These are phyloP conservation scores for Riparia riparia DNA, from an alignment of 2,113 vertebrate species.

Conservation along the genomic window DNA sequence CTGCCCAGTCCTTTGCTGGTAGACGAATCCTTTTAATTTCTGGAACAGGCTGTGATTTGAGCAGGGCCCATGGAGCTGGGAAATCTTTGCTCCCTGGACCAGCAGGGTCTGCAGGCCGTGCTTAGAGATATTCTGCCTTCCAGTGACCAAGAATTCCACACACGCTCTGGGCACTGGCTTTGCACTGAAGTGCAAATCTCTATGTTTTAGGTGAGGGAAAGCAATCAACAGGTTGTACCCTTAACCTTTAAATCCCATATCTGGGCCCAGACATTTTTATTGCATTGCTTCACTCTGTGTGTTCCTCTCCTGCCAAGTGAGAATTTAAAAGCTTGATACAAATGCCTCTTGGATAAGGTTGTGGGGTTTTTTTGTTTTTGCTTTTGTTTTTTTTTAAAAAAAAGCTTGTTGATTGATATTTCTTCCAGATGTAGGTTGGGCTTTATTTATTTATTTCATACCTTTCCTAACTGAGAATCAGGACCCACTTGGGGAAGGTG, in stretches of 20 bases:
- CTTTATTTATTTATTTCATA: slow-evolving; percentile 10
- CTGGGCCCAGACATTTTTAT: slow-evolving; percentile 20
- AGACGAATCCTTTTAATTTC: background rate
- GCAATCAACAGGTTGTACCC: slow-evolving; percentile 36
- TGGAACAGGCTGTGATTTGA: background rate
- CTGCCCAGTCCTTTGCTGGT: background rate
- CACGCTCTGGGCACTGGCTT: slow-evolving; percentile 25
- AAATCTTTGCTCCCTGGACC: background rate
- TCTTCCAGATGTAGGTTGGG: slow-evolving; percentile 32
- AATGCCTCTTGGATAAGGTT: background rate
- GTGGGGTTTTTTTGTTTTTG: too few species aligned
- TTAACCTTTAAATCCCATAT: slow-evolving; percentile 58
- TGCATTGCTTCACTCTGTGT: background rate
- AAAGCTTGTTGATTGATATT: background rate
- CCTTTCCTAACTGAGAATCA: background rate
- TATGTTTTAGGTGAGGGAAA: slow-evolving; percentile 56
- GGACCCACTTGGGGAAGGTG: background rate
- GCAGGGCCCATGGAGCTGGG: background rate
- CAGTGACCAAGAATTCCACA: slow-evolving; percentile 58
- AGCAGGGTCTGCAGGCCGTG: background rate
- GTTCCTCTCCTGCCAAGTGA: background rate
- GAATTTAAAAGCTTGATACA: slow-evolving; percentile 20
- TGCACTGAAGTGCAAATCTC: slow-evolving; percentile 71
- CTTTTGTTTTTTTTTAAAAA: background rate
- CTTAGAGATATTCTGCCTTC: slow-evolving; percentile 16